Conservation (phyloP, 1,140 invertebrate species). For the Ptiloglossa arizonensis region DNA sequence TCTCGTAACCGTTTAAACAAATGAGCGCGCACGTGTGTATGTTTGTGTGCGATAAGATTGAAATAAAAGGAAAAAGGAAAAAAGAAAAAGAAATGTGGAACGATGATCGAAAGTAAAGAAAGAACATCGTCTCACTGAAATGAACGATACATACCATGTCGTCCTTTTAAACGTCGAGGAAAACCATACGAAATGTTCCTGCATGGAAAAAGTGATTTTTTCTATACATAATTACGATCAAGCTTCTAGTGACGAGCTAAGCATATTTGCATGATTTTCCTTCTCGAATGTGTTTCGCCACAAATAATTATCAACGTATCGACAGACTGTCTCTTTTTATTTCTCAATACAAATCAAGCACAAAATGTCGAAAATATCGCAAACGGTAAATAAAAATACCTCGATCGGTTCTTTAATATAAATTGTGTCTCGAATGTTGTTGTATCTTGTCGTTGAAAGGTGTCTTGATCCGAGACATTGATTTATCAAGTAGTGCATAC, state of each 20-base stretch:
- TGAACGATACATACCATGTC: constrained; percentile 14
- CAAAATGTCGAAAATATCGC: not conserved
- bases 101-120: not conserved
- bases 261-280: constrained; percentile 20
- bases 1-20: not conserved
- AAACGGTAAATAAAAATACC: not conserved
- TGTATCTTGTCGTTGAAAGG: not conserved
- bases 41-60: not conserved
- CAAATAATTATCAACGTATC: not conserved
- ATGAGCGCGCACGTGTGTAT: not conserved
- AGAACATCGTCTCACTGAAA: constrained; percentile 17
- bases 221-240: not conserved
- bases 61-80: not conserved
- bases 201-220: constrained; percentile 23
- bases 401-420: not conserved
- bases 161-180: constrained; percentile 20
- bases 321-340: not conserved
- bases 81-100: too few species aligned
- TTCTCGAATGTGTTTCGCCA: not conserved
- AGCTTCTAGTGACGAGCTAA: not conserved
- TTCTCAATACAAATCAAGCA: not conserved
- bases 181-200: constrained; percentile 25
- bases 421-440: not conserved
- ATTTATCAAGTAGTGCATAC: not conserved
- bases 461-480: not conserved